These are phyloP conservation scores for Apodemia zela DNA, from an alignment of 2,888 invertebrate genomes.

Conservation along the genomic window DNA sequence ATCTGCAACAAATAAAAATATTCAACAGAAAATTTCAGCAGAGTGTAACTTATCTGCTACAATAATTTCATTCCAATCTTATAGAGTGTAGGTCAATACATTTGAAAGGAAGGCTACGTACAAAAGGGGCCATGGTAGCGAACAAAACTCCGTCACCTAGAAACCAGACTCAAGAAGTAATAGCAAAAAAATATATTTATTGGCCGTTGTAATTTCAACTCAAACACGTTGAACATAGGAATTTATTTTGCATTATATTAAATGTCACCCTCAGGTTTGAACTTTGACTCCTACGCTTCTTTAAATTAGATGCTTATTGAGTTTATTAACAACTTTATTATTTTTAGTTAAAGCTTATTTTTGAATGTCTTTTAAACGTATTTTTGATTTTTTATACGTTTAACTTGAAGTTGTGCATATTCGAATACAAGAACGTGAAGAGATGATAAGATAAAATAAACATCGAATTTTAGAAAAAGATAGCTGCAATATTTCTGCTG, in stretches of 20 bases:
- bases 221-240: neutral
- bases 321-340: too few relatives aligned
- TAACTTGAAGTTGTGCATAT: too few relatives aligned
- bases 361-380: too few relatives aligned
- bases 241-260: neutral
- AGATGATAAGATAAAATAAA: too few relatives aligned
- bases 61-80: neutral
- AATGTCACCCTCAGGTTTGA: constrained; percentile 18
- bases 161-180: neutral
- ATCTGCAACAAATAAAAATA: too few relatives aligned
- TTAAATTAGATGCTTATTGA: constrained; percentile 2
- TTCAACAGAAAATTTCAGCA: too few relatives aligned
- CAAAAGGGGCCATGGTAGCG: constrained; percentile 2
- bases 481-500: too few relatives aligned
- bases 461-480: too few relatives aligned
- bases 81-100: constrained; percentile 5
- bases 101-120: constrained; percentile 9
- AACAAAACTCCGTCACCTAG: constrained; percentile 3
- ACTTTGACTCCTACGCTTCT: constrained; percentile 20
- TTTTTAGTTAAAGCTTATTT: too few relatives aligned
- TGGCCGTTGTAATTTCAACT: neutral
- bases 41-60: neutral
- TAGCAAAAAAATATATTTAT: constrained; percentile 1
- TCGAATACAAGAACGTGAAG: too few relatives aligned
- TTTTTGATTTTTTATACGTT: too few relatives aligned